Percentiles rank a stretch among this genome's conserved stretches.
Evolutionary conservation across 1,140 invertebrate genomes (phyloP).

Genomic region (Luehdorfia chinensis): DNA sequence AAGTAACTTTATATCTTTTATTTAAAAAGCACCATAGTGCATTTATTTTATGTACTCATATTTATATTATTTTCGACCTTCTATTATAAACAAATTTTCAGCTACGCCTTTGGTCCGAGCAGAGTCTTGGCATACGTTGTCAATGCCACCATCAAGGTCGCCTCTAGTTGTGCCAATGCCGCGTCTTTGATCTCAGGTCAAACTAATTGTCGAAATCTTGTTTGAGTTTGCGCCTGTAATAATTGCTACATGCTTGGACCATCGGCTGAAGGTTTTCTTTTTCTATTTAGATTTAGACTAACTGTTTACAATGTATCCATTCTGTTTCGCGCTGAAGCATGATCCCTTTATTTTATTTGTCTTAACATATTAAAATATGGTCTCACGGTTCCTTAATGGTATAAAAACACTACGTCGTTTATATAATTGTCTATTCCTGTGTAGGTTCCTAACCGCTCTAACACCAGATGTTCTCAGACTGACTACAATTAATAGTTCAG

Average conservation of each 20-base stretch:
- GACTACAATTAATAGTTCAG: slow-evolving; percentile 76
- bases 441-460: slow-evolving; percentile 77
- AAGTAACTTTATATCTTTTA: no score
- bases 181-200: slow-evolving; percentile 29
- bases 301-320: background rate
- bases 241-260: slow-evolving; percentile 59
- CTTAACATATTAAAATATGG: no score
- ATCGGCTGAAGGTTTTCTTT: slow-evolving; percentile 53
- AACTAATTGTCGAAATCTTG: slow-evolving; percentile 27
- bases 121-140: slow-evolving; percentile 74
- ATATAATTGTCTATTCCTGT: slow-evolving; percentile 38
- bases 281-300: background rate
- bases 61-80: no score
- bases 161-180: slow-evolving; percentile 48
- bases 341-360: background rate
- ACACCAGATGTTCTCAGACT: slow-evolving; percentile 76
- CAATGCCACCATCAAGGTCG: slow-evolving; percentile 70
- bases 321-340: background rate
- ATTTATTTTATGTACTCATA: no score
- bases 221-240: slow-evolving; percentile 48
- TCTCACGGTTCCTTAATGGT: no score
- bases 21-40: no score
- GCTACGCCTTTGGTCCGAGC: slow-evolving; percentile 74
- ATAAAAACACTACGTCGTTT: background rate
- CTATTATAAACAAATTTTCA: slow-evolving; percentile 34